Evolutionary conservation across 2,888 invertebrate species (phyloP).

Genomic region (Epistrophe grossulariae): DNA sequence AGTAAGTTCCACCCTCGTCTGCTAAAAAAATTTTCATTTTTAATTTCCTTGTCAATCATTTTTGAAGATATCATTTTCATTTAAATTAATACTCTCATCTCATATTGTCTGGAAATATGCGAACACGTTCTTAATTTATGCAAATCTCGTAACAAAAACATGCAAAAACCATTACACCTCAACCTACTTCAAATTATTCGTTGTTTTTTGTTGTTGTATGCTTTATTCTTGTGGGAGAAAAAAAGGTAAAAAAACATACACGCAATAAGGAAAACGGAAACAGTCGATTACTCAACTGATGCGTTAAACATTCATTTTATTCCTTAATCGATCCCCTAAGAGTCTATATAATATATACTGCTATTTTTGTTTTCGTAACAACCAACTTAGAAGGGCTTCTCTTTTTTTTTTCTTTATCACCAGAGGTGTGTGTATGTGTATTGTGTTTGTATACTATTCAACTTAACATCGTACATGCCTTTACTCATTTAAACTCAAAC

Average conservation of each 20-base stretch:
- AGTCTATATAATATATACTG: conserved; percentile 12
- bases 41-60: conserved; percentile 19
- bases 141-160: conserved; percentile 36
- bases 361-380: conserved; percentile 32
- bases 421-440: background rate
- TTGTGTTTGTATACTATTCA: too few species aligned
- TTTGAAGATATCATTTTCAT: conserved; percentile 10
- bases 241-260: background rate
- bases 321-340: conserved; percentile 56
- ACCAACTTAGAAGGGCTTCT: conserved; percentile 57
- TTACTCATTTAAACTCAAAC: conserved; percentile 43
- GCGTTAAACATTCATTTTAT: conserved; percentile 59
- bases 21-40: background rate
- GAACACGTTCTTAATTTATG: conserved; percentile 20
- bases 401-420: conserved; percentile 27
- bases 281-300: conserved; percentile 53
- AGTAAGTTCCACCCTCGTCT: background rate
- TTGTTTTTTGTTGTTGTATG: background rate
- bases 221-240: background rate
- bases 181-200: background rate
- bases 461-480: background rate
- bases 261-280: conserved; percentile 34
- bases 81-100: background rate
- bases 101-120: conserved; percentile 25
- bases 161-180: conserved; percentile 36